Conservation (phyloP, 2,797 vertebrate species). For the Eupleurogrammus muticus region DNA sequence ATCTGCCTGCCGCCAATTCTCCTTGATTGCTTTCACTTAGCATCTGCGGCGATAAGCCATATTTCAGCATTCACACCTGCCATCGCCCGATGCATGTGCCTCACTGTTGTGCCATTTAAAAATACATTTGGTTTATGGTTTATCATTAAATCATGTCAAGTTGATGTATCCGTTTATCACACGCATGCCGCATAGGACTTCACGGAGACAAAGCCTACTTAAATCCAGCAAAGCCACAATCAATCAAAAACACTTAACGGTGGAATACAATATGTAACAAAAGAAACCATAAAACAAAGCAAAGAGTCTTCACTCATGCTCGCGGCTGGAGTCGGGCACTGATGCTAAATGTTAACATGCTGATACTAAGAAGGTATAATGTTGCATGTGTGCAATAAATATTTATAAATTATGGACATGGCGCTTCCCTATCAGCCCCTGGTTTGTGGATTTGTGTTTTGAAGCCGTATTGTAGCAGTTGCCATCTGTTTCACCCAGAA, state of each 20-base stretch:
- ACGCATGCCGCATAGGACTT: conserved; percentile 46
- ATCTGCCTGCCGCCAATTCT: conserved; percentile 32
- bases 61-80: conserved; percentile 54
- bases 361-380: background rate
- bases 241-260: conserved; percentile 38
- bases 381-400: background rate
- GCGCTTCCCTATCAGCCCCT: no score
- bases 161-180: conserved; percentile 52
- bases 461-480: no score
- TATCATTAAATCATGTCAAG: conserved; percentile 51
- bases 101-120: conserved; percentile 50
- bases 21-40: conserved; percentile 70
- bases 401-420: no score
- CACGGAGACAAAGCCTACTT: conserved; percentile 35
- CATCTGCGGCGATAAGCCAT: conserved; percentile 64
- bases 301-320: background rate
- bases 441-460: no score
- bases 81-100: conserved; percentile 30
- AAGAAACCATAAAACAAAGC: conserved; percentile 2
- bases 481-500: no score
- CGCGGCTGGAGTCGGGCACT: background rate
- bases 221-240: conserved; percentile 29
- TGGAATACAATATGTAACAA: conserved; percentile 25
- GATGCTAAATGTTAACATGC: no score
- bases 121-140: conserved; percentile 63